Conservation (phyloP, 2,113 vertebrate genomes). For the Rhadina sibilatrix region DNA sequence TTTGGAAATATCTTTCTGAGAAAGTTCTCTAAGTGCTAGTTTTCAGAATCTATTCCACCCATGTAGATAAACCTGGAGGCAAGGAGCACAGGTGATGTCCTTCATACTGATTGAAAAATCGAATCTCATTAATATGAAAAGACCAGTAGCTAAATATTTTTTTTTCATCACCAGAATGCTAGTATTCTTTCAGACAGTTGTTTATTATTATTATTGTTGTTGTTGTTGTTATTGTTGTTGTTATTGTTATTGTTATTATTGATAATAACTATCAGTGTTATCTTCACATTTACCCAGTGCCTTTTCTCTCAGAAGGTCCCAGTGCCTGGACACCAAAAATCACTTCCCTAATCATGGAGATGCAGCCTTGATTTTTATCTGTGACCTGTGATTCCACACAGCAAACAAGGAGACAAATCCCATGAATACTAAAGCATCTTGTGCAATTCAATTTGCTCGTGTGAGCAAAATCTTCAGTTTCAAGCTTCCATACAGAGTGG, state of each 20-base stretch:
- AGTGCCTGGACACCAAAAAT: background rate
- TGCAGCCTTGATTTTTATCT: slow-evolving; percentile 29
- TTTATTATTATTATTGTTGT: background rate
- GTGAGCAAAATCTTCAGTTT: background rate
- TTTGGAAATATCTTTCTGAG: slow-evolving; percentile 62
- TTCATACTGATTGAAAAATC: slow-evolving; percentile 48
- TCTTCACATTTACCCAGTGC: background rate
- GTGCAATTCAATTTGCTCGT: background rate
- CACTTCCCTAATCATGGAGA: background rate
- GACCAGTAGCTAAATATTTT: background rate
- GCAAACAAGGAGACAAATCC: background rate
- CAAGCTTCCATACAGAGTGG: background rate
- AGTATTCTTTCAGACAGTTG: background rate
- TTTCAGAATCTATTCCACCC: slow-evolving; percentile 47
- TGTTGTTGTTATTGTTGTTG: background rate
- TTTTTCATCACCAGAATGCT: background rate
- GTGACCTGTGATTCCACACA: background rate
- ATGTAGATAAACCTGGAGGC: slow-evolving; percentile 18
- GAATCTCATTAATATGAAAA: slow-evolving; percentile 43
- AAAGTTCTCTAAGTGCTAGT: slow-evolving; percentile 58
- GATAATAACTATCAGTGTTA: background rate
- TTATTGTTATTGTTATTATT: background rate
- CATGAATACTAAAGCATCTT: slow-evolving; percentile 36
- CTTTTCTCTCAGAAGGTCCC: background rate
- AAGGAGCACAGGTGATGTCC: slow-evolving; percentile 32